A percentile compares a stretch with the other conserved stretches of the same genome.
Conservation (phyloP, 1,140 invertebrate genomes). For the Semibalanus balanoides region DNA sequence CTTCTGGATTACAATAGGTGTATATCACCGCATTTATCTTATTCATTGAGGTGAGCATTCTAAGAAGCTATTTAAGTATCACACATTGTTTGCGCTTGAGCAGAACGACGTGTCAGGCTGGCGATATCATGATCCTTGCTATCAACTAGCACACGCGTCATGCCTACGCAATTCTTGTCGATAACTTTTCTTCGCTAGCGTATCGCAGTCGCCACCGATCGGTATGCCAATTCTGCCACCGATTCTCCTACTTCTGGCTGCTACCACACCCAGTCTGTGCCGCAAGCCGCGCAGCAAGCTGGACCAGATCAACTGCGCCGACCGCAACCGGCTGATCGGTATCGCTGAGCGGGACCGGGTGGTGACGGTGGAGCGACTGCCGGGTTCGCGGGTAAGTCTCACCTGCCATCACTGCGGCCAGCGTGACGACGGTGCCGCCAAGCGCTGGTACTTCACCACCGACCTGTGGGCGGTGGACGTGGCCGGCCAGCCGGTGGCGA, state of each 20-base stretch:
- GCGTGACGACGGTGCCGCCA: neutral
- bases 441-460: neutral
- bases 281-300: neutral
- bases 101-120: no score
- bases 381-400: neutral
- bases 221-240: no score
- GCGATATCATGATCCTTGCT: no score
- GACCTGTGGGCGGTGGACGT: constrained; percentile 1
- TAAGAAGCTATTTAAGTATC: no score
- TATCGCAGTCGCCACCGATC: no score
- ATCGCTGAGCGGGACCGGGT: constrained; percentile 4
- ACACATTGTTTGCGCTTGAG: no score
- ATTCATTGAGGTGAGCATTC: no score
- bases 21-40: no score
- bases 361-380: constrained; percentile 1
- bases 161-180: no score
- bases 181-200: no score
- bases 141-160: no score
- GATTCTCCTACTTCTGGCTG: neutral
- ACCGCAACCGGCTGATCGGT: neutral
- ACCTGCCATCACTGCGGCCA: neutral
- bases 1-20: no score
- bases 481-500: neutral
- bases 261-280: neutral
- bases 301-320: neutral